These are phyloP conservation scores for Triplophysa dalaica DNA, from an alignment of 2,113 vertebrate genomes.

Conservation along the genomic window DNA sequence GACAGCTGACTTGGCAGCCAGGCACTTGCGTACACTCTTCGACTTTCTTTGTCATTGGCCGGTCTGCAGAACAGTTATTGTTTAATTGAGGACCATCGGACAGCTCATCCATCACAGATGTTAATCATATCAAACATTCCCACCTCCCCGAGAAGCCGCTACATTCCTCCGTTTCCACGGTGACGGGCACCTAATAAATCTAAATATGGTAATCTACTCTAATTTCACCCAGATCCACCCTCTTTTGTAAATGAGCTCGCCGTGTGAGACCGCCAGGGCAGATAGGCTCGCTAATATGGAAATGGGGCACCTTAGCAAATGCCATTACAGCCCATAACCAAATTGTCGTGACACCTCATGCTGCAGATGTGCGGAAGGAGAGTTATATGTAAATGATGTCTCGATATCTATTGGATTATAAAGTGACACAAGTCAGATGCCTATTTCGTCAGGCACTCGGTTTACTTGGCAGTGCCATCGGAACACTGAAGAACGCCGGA, in stretches of 20 bases:
- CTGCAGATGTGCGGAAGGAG: constrained; percentile 35
- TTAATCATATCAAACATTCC: constrained; percentile 50
- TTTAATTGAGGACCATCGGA: constrained; percentile 54
- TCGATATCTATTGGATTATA: constrained; percentile 39
- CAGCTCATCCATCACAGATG: constrained; percentile 51
- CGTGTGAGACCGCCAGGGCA: constrained; percentile 11
- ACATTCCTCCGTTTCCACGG: constrained; percentile 42
- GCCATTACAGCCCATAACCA: constrained; percentile 13
- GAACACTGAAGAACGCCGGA: not conserved
- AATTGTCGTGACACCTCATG: constrained; percentile 44
- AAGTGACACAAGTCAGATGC: constrained; percentile 27
- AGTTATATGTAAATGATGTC: constrained; percentile 37
- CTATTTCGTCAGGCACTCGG: not conserved
- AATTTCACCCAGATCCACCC: constrained; percentile 44
- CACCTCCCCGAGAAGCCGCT: constrained; percentile 40
- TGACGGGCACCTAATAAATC: constrained; percentile 48
- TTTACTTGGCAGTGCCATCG: not conserved
- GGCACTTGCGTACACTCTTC: constrained; percentile 47
- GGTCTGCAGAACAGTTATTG: constrained; percentile 44
- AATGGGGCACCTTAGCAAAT: not conserved
- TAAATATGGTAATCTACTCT: constrained; percentile 49
- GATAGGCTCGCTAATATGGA: constrained; percentile 43
- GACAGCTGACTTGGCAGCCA: constrained; percentile 61
- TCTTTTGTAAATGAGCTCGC: constrained; percentile 29
- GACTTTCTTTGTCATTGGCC: constrained; percentile 58